Conservation (phyloP, 2,888 invertebrate species). For the Lypha dubia region DNA sequence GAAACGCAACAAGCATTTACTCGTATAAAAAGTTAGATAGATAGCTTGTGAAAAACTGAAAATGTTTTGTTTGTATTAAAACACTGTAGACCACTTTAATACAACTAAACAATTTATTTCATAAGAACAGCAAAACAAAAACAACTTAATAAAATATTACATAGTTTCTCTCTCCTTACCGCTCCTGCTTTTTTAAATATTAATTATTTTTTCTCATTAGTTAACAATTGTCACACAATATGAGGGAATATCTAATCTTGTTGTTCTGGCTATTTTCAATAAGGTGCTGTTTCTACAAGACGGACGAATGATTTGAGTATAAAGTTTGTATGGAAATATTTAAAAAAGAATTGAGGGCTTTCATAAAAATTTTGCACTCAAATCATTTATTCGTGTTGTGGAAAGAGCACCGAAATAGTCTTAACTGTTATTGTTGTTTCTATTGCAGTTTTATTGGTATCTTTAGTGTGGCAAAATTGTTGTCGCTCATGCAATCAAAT, state of each 20-base stretch:
- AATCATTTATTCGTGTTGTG: too few species aligned
- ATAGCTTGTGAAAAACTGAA: constrained; percentile 40
- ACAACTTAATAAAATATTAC: neutral
- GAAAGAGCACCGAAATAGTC: too few species aligned
- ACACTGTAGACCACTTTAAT: constrained; percentile 38
- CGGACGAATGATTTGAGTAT: too few species aligned
- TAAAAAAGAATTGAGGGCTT: too few species aligned
- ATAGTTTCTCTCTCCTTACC: constrained; percentile 14
- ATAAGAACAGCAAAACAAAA: constrained; percentile 10
- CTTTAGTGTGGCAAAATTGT: constrained; percentile 65
- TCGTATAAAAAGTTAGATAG: neutral
- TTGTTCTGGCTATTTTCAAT: constrained; percentile 29
- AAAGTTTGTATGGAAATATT: too few species aligned
- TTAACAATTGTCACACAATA: constrained; percentile 1
- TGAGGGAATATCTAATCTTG: neutral
- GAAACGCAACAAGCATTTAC: neutral
- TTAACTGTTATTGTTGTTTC: constrained; percentile 15
- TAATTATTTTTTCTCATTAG: constrained; percentile 14
- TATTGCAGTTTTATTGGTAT: constrained; percentile 48
- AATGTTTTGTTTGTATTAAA: constrained; percentile 9
- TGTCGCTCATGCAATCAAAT: constrained; percentile 71
- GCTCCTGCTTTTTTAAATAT: neutral
- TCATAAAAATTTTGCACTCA: too few species aligned
- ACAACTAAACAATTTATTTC: constrained; percentile 31
- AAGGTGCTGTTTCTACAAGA: too few species aligned